Base-by-base conservation (phyloP, 2,797 vertebrate species). In the Oreonectes daqikongensis region DNA sequence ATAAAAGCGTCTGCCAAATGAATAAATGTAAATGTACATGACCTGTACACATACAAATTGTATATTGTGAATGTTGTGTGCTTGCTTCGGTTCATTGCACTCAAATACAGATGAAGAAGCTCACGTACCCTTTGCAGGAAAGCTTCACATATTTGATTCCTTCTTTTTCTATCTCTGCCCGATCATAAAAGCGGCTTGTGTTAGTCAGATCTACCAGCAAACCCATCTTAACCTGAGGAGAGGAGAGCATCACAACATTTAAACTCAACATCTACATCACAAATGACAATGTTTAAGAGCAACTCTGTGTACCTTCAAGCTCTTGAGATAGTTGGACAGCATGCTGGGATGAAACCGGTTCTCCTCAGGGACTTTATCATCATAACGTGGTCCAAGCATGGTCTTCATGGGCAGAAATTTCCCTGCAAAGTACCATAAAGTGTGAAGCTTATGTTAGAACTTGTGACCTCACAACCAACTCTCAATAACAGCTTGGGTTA, bases 401-500 rank as follows among this genome's bases (percentile, higher is more conserved):
- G 97, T 99, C 92, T 99, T 99, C 95, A 99, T 93, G 52, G 98
- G 98, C 89, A 99, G 92, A 89, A 99, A 99, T 90, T 95, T 98
- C 71, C 90, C 98, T 99, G 46, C 0, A 69, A 7, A 20, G 68
- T 5, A 52, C 42, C 53, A 22, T 2, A 53, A 11, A 53, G 11
- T 24, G 3, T 22, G 10, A 53, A 24, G 52, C 22, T 53, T 53
- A 9, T 24, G n/a, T 12, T 4, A 53, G 8, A 22, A 12, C 20
- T 11, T 35, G n/a, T n/a, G n/a, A n/a, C n/a, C n/a, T n/a, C n/a
- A n/a, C n/a, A n/a, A n/a, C n/a, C n/a, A n/a, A n/a, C n/a, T n/a
- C n/a, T n/a, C n/a, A n/a, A n/a, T n/a, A n/a, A n/a, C n/a, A n/a
- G n/a, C n/a, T n/a, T n/a, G n/a, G n/a, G n/a, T n/a, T n/a, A n/a